These are phyloP conservation scores for Synanthedon vespiformis DNA, from an alignment of 2,888 invertebrate genomes.

Conservation along the genomic window DNA sequence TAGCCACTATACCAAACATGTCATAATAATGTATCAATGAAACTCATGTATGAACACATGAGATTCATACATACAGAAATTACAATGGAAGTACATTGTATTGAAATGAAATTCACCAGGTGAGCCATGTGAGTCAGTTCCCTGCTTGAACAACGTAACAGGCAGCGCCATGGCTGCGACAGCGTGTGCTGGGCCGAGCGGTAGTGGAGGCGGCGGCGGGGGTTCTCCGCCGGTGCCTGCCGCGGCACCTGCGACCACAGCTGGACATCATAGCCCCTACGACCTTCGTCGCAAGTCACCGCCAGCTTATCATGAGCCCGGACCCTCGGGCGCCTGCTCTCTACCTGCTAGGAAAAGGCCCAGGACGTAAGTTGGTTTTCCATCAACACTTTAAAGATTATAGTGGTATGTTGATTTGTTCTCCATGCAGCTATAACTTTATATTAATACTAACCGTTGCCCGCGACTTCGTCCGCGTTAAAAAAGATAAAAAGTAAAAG, in stretches of 20 bases:
- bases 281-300: slow-evolving; percentile 89
- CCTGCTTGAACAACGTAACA: slow-evolving; percentile 76
- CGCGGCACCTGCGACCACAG: slow-evolving; percentile 76
- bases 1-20: no score
- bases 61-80: neutral
- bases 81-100: neutral
- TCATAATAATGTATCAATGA: no score
- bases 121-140: slow-evolving; percentile 84
- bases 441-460: no score
- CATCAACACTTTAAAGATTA: no score
- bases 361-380: slow-evolving; percentile 64
- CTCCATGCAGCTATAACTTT: no score
- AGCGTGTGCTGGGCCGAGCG: slow-evolving; percentile 62
- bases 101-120: slow-evolving; percentile 46
- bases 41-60: neutral
- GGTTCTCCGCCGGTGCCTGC: slow-evolving; percentile 66
- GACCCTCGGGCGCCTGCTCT: slow-evolving; percentile 74
- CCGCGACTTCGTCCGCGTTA: no score
- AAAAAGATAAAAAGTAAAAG: no score
- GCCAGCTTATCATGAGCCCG: slow-evolving; percentile 78
- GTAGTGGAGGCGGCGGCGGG: slow-evolving; percentile 60
- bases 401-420: no score
- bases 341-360: slow-evolving; percentile 89
- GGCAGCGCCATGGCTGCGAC: slow-evolving; percentile 63
- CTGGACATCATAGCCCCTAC: slow-evolving; percentile 88